Evolutionary conservation across 1,140 invertebrate species (phyloP), one percentile per base, ranked within the genome.

Genomic region (Brachionus rotundiformis): DNA sequence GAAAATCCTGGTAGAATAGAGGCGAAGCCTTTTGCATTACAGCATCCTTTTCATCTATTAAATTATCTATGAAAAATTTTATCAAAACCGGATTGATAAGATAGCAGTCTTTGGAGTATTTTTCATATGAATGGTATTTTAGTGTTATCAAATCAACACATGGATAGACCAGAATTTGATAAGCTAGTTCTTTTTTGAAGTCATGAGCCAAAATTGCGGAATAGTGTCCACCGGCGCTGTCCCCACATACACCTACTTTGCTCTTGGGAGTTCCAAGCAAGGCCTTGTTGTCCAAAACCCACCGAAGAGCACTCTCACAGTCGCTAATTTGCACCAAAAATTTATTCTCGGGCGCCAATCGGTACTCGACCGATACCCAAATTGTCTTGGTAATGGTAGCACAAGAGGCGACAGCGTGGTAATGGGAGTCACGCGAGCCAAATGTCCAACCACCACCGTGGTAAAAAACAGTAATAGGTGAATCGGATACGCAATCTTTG

Each of bases 391-490:
- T 33, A 0, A 19, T 1, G 10, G 31, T 44, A 25, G 79, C 79
- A 25, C 23, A 39, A 7, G 79, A 25, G 3, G 39, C 39, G n/a
- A 81, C 54, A 3, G 79, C 23, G 39, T 65, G 29, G 29, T 47
- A 65, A 31, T 81, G 79, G 31, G 79, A 44, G 13, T 36, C 63
- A 25, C 54, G 10, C 6, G 79, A 81, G 19, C 59, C 33, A 16
- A 81, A 54, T 33, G 54, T 63, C 79, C 79, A 81, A 25, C 79
- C 79, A 19, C 79, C 79, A n/a, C 79, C 79, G 11, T 81, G 79
- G n/a, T 44, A 65, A 68, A 63, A 81, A 47, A 81, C 76, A n/a
- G 76, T 79, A 6, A 79, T 54, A 1, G 54, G 44, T 6, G 76
- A 16, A 54, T 54, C 47, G n/a, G 27, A 3, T 11, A 31, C 27